Evolutionary conservation across 2,113 vertebrate genomes (phyloP).

Genomic region (Hippoglossus stenolepis): DNA sequence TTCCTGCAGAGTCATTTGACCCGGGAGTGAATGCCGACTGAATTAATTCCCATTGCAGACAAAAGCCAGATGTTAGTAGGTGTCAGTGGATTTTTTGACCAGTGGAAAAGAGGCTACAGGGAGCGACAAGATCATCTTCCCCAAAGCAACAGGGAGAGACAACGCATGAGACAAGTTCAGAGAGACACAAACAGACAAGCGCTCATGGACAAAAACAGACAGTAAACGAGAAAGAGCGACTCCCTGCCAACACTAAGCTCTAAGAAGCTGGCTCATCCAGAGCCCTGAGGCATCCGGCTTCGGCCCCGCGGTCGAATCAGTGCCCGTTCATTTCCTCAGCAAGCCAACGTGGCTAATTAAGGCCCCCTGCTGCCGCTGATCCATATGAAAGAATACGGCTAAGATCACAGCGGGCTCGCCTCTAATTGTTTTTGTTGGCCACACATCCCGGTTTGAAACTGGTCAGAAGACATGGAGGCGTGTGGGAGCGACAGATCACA

Average conservation of each 20-base stretch:
- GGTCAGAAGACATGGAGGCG: slow-evolving; percentile 33
- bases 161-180: slow-evolving; percentile 15
- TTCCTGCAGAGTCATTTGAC: too few species aligned
- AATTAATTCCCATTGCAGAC: too few species aligned
- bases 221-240: slow-evolving; percentile 46
- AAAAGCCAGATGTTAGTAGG: too few species aligned
- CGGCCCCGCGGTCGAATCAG: slow-evolving; percentile 52
- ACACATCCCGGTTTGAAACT: slow-evolving; percentile 48
- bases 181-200: slow-evolving; percentile 44
- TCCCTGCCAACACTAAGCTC: slow-evolving; percentile 56
- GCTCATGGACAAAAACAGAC: slow-evolving; percentile 48
- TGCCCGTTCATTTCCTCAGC: slow-evolving; percentile 70
- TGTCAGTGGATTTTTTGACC: too few species aligned
- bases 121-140: too few species aligned
- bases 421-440: slow-evolving; percentile 76
- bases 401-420: slow-evolving; percentile 69
- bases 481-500: slow-evolving; percentile 50
- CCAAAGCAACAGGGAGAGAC: too few species aligned
- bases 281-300: slow-evolving; percentile 35
- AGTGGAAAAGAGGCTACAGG: too few species aligned
- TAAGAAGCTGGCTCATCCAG: slow-evolving; percentile 56
- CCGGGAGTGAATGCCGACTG: too few species aligned
- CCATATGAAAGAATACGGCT: slow-evolving; percentile 69
- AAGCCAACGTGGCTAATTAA: slow-evolving; percentile 71
- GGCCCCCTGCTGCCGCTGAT: slow-evolving; percentile 69